Evolutionary conservation across 1,140 invertebrate species (phyloP).

Genomic region (Triops longicaudatus): DNA sequence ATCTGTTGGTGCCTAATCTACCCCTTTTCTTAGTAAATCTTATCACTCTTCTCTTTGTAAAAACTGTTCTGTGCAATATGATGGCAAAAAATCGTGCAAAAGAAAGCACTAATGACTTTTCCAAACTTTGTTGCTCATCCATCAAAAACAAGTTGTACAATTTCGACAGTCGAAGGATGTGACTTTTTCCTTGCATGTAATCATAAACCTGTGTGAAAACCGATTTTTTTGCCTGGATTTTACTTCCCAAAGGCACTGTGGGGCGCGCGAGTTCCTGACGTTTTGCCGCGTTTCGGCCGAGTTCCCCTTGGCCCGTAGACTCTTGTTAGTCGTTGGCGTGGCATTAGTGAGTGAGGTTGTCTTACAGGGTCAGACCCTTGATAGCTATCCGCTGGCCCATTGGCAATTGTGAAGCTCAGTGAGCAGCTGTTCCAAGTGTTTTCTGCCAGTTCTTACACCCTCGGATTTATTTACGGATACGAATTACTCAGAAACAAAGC

Average conservation of each 20-base stretch:
- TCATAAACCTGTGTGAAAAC: background rate
- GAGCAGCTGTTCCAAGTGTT: background rate
- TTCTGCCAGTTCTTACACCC: background rate
- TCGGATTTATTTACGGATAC: conserved; percentile 5
- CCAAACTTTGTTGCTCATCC: background rate
- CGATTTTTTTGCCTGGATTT: background rate
- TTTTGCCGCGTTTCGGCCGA: background rate
- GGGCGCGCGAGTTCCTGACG: background rate
- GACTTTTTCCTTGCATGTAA: background rate
- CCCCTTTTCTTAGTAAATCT: background rate
- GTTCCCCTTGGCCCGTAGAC: background rate
- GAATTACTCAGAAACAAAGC: background rate
- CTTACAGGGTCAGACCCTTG: background rate
- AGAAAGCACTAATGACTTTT: background rate
- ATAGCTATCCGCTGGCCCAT: background rate
- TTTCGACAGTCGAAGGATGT: background rate
- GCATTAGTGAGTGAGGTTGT: background rate
- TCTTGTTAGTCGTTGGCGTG: background rate
- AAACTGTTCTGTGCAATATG: background rate
- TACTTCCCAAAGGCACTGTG: background rate
- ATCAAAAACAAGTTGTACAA: background rate
- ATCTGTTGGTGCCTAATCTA: background rate
- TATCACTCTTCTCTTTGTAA: background rate
- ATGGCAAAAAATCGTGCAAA: background rate
- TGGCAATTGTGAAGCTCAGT: background rate